Evolutionary conservation across 2,113 vertebrate genomes (phyloP).

Genomic region (Picathartes gymnocephalus): DNA sequence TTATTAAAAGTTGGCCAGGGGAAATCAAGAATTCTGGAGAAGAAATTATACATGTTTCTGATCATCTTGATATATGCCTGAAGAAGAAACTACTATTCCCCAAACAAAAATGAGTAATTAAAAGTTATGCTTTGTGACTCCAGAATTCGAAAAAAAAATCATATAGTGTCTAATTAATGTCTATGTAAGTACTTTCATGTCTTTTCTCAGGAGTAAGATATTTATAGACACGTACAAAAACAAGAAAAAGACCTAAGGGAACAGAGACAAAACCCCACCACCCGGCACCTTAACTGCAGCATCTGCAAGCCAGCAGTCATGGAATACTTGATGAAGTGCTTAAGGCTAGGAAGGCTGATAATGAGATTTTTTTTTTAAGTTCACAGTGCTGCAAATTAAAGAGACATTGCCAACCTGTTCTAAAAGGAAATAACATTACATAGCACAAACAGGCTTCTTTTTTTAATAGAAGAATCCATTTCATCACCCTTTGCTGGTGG

Average conservation of each 20-base stretch:
- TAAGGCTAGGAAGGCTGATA: slow-evolving; percentile 50
- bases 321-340: slow-evolving; percentile 48
- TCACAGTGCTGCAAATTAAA: slow-evolving; percentile 38
- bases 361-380: slow-evolving; percentile 55
- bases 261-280: not conserved
- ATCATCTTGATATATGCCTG: slow-evolving; percentile 6
- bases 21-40: slow-evolving; percentile 6
- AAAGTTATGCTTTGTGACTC: slow-evolving; percentile 9
- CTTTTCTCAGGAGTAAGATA: slow-evolving; percentile 21
- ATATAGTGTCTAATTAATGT: slow-evolving; percentile 13
- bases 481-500: not conserved
- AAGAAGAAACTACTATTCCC: slow-evolving; percentile 12
- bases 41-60: slow-evolving; percentile 22
- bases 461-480: not conserved
- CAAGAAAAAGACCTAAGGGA: slow-evolving; percentile 13
- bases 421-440: not conserved
- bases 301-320: slow-evolving; percentile 23
- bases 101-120: slow-evolving; percentile 4
- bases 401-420: not conserved
- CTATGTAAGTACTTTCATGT: slow-evolving; percentile 27
- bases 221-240: slow-evolving; percentile 14
- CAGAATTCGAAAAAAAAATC: not conserved
- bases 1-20: not conserved
- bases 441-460: not conserved
- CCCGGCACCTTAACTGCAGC: slow-evolving; percentile 17